phyloP scores from a whole-genome alignment of 2,888 invertebrate genomes.

The Auanema sp. region DNA sequence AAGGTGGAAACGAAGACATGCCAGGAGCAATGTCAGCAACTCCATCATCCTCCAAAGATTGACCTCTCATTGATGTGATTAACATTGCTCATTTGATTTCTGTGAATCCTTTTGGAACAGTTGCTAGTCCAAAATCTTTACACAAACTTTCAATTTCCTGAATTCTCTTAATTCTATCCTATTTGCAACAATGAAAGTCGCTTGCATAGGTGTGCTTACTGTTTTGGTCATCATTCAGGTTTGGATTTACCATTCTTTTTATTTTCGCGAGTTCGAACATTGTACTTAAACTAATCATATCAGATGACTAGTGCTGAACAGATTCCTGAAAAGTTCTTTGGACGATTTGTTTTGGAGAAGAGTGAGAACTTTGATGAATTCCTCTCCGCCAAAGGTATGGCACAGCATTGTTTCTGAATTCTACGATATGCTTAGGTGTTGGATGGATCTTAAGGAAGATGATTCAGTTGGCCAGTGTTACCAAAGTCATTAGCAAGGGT shows the following conservation, averaged over 20 bases:
- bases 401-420: not conserved
- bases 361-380: constrained; percentile 64
- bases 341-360: constrained; percentile 52
- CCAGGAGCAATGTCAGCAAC: too few species aligned
- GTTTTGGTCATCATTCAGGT: constrained; percentile 2
- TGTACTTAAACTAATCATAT: not conserved
- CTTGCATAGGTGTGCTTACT: not conserved
- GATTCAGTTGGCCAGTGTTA: constrained; percentile 58
- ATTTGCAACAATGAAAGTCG: not conserved
- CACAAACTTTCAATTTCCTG: not conserved
- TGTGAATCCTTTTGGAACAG: too few species aligned
- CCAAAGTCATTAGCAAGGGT: constrained; percentile 49
- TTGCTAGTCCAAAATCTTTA: too few species aligned
- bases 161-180: not conserved
- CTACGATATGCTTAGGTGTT: constrained; percentile 32
- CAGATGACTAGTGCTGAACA: constrained; percentile 10
- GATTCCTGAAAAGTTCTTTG: constrained; percentile 58
- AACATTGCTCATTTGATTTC: too few species aligned
- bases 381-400: constrained; percentile 53
- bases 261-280: not conserved
- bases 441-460: constrained; percentile 51
- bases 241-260: not conserved
- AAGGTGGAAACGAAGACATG: too few species aligned
- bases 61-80: too few species aligned
- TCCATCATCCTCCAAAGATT: too few species aligned